Evolutionary conservation across 1,140 invertebrate species (phyloP), one percentile per base, ranked within the genome.

Genomic region (Nasonia vitripennis): DNA sequence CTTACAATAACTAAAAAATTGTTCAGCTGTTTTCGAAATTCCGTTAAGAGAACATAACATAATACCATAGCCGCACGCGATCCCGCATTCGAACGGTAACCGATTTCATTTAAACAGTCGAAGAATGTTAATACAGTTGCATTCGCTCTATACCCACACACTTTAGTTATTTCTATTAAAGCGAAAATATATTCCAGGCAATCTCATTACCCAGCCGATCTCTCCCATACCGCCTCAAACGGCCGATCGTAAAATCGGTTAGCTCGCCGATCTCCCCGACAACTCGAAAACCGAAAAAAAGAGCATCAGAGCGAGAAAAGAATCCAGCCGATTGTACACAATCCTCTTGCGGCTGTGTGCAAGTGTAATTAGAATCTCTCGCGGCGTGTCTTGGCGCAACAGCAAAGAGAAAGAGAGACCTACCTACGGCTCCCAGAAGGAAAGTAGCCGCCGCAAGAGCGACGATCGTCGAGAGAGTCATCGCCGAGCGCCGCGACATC

Each of bases 381-480:
- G 7, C 10, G 6, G 68, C 68, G 1, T n/a, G 20, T 20, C 5
- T n/a, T 17, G 10, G 27, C 68, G 45, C 3, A 67, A 62, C 6
- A 79, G 20, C 41, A 10, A 51, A 27, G 17, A 71, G 31, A 81
- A 68, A 77, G 81, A 86, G 87, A 70, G 71, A 87, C 89, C 89
- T 86, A 92, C 91, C 89, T 80, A 87, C 83, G 73, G 85, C 77
- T 62, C 86, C 86, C 71, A 89, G 82, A 48, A 91, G 86, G 85
- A 88, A 90, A 80, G 89, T 79, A 12, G 37, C 78, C 75, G 87
- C 86, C 81, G 81, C 68, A 70, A 87, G 84, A 81, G 89, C 81
- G 78, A 91, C 83, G 81, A 88, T 86, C 86, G 89, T 90, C 80
- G 87, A 87, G 87, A 84, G 74, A 84, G 89, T 90, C 92, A 93